Percentiles rank a stretch among this genome's conserved stretches.
These are phyloP conservation scores for Fregata magnificens DNA, from an alignment of 2,113 vertebrate genomes.

Conservation along the genomic window DNA sequence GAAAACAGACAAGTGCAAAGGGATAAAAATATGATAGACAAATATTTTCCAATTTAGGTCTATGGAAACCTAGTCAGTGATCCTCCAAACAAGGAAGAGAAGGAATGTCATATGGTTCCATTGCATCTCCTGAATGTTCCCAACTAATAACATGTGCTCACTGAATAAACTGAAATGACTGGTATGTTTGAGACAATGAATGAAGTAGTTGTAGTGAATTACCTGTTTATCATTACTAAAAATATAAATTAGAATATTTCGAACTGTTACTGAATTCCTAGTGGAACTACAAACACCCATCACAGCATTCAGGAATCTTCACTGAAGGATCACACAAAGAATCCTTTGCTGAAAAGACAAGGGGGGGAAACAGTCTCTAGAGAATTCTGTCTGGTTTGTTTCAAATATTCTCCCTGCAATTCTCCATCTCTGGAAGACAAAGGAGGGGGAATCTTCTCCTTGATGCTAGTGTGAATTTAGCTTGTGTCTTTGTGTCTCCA, in stretches of 20 bases:
- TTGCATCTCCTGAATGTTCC: neutral
- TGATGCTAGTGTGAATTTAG: neutral
- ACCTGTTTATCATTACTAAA: neutral
- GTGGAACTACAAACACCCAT: neutral
- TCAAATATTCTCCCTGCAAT: neutral
- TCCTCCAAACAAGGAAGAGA: neutral
- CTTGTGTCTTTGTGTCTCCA: conserved; percentile 61
- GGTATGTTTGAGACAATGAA: neutral
- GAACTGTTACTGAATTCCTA: neutral
- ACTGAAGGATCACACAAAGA: neutral
- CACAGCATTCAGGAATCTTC: neutral
- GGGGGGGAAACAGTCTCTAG: neutral
- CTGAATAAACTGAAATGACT: neutral
- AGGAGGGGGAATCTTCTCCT: conserved; percentile 13
- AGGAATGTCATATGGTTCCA: neutral
- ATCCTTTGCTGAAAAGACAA: neutral
- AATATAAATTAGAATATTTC: neutral
- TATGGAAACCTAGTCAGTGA: neutral
- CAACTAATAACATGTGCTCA: neutral
- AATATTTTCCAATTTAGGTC: neutral
- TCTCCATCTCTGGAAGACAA: conserved; percentile 46
- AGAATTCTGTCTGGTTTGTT: neutral
- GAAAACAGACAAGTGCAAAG: neutral
- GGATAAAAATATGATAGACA: neutral
- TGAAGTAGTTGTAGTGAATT: neutral